Conservation (phyloP, 2,113 vertebrate species). For the Rhagologus leucostigma region DNA sequence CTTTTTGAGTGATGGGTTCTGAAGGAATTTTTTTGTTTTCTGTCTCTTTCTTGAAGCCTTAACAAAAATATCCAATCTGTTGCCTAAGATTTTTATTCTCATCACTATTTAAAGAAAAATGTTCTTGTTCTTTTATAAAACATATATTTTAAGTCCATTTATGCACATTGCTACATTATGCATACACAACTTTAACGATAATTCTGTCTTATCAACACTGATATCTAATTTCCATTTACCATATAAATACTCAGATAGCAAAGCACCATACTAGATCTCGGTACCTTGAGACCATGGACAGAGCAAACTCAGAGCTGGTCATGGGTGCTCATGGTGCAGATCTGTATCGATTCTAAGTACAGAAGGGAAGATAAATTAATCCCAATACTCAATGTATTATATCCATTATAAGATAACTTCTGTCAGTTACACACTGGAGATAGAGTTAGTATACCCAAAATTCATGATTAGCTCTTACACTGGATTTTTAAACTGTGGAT, state of each 20-base stretch:
- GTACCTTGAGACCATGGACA: background rate
- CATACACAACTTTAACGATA: background rate
- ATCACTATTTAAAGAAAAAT: background rate
- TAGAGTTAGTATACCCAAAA: background rate
- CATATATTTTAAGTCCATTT: background rate
- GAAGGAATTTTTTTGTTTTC: background rate
- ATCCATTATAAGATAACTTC: background rate
- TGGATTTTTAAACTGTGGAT: background rate
- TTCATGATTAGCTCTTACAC: background rate
- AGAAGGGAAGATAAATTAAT: background rate
- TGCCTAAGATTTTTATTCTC: background rate
- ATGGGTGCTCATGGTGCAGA: background rate
- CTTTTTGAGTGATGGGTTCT: background rate
- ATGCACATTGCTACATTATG: background rate
- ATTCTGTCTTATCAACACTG: background rate
- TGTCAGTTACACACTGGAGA: background rate
- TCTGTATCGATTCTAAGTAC: background rate
- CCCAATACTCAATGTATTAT: background rate
- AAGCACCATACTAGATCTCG: background rate
- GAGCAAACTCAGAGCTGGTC: background rate
- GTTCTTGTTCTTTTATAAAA: background rate
- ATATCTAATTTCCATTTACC: background rate
- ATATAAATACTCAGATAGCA: background rate
- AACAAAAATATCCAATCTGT: background rate
- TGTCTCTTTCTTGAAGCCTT: background rate